These are phyloP conservation scores for Pararge aegeria DNA, from an alignment of 1,140 invertebrate genomes.

Conservation along the genomic window DNA sequence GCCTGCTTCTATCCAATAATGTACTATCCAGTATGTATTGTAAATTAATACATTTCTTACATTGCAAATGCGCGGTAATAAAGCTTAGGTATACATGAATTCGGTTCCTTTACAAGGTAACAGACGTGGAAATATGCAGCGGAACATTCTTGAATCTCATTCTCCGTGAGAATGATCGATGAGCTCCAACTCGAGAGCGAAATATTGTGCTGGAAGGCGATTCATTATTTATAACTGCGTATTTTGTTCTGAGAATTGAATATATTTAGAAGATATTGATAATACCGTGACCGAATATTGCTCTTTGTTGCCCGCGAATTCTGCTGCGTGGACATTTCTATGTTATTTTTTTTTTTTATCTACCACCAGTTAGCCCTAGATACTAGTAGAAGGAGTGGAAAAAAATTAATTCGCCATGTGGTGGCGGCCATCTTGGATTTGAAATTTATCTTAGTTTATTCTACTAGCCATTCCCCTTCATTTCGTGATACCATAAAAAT, in stretches of 20 bases:
- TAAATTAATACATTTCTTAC: neutral
- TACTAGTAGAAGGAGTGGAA: too few species aligned
- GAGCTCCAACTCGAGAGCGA: neutral
- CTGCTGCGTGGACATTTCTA: too few species aligned
- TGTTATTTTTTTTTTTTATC: too few species aligned
- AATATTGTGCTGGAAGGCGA: neutral
- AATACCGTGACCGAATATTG: too few species aligned
- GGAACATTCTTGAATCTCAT: neutral
- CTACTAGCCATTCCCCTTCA: too few species aligned
- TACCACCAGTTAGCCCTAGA: too few species aligned
- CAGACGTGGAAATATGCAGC: neutral
- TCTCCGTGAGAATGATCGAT: neutral
- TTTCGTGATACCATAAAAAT: too few species aligned
- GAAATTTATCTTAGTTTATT: too few species aligned
- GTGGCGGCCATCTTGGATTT: too few species aligned
- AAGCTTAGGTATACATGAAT: neutral
- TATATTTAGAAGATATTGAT: too few species aligned
- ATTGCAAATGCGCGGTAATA: neutral
- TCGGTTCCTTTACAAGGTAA: neutral
- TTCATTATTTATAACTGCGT: neutral
- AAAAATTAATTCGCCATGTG: too few species aligned
- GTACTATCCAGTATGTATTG: neutral
- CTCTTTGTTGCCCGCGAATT: too few species aligned
- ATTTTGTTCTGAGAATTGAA: neutral
- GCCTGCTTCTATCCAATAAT: neutral